These are phyloP conservation scores for Nephrotoma flavescens DNA, from an alignment of 2,888 invertebrate genomes.

Conservation along the genomic window DNA sequence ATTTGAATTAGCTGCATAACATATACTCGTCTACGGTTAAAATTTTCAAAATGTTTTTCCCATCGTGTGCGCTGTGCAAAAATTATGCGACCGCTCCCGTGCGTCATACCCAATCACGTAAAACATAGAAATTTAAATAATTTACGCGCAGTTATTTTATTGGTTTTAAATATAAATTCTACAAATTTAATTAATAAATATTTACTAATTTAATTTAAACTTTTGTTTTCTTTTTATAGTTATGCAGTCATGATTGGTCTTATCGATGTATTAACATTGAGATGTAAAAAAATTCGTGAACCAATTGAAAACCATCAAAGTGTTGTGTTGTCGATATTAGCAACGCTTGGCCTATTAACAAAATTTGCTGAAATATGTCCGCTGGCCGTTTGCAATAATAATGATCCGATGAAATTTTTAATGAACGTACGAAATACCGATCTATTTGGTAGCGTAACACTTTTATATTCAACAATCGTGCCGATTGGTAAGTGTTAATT, in stretches of 20 bases:
- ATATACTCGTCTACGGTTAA: background rate
- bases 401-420: conserved; percentile 28
- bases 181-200: background rate
- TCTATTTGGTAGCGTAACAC: conserved; percentile 29
- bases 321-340: conserved; percentile 28
- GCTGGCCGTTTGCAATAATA: conserved; percentile 20
- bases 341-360: conserved; percentile 30
- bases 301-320: conserved; percentile 36
- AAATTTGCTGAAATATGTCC: conserved; percentile 31
- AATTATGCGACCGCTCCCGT: background rate
- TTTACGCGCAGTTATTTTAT: background rate
- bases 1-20: background rate
- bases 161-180: background rate
- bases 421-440: conserved; percentile 29
- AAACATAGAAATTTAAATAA: background rate
- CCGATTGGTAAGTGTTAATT: conserved; percentile 25
- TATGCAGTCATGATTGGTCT: conserved; percentile 65
- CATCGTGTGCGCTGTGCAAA: background rate
- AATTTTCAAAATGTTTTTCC: too few relatives aligned
- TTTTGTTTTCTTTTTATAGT: conserved; percentile 33
- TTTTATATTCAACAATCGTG: conserved; percentile 28
- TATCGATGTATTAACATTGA: conserved; percentile 59
- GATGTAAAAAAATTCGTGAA: conserved; percentile 52
- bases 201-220: background rate
- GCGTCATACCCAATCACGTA: background rate